A percentile compares a stretch with the other conserved stretches of the same genome.
Evolutionary conservation across 1,140 invertebrate species (phyloP).

Genomic region (Sycophila sp.): DNA sequence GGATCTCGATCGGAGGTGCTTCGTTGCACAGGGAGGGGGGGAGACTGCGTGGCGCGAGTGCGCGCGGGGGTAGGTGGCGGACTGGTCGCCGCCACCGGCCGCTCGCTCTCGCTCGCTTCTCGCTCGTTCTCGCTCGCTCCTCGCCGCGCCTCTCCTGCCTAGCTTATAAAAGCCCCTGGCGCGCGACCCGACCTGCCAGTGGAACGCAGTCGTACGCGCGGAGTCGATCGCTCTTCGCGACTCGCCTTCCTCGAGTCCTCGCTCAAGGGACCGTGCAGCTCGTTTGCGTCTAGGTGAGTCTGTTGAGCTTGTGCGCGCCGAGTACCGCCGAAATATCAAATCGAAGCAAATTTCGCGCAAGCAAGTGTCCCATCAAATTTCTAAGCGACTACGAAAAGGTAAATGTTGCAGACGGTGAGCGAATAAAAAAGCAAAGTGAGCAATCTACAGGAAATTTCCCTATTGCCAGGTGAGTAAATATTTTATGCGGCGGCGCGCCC

Average conservation of each 20-base stretch:
- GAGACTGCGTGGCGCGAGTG: constrained; percentile 44
- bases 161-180: constrained; percentile 52
- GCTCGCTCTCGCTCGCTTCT: neutral
- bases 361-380: no score
- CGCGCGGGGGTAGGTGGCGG: neutral
- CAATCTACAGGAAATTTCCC: neutral
- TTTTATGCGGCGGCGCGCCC: neutral
- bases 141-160: neutral
- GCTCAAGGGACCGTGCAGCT: no score
- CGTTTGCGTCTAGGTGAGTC: no score
- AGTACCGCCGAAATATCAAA: no score
- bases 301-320: no score
- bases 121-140: neutral
- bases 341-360: no score
- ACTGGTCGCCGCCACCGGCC: constrained; percentile 3
- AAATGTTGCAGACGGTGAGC: no score
- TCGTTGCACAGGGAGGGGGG: neutral
- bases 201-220: constrained; percentile 33
- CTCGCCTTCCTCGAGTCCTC: no score
- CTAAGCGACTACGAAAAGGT: no score
- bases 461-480: constrained; percentile 10
- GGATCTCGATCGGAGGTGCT: no score
- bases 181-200: constrained; percentile 47
- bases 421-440: no score
- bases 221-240: no score